Base-by-base conservation (phyloP, 2,888 invertebrate genomes). In the Byasa hedistus region DNA sequence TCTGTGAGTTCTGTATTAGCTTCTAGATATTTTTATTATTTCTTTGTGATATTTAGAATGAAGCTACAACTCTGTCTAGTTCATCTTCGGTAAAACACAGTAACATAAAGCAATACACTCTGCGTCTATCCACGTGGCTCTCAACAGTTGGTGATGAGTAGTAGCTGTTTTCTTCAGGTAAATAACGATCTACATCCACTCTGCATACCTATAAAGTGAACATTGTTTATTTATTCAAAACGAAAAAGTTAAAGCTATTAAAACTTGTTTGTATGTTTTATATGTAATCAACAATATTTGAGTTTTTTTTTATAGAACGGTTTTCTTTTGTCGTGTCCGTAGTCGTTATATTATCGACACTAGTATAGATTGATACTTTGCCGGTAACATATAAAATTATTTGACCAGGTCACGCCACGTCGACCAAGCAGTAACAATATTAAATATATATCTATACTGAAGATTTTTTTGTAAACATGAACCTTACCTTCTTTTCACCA, bases 21-120 rank as follows among this genome's bases (percentile, higher is more conserved):
- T 12, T n/a, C 19, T 39, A 39, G 3, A 12, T 39, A 39, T 39
- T 39, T 48, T 48, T 19, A 3, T n/a, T n/a, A 19, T n/a, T 48
- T 3, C n/a, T 2, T n/a, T n/a, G 19, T 48, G n/a, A 19, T 17
- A n/a, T 23, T 68, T 67, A 75, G 75, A 90, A 90, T 0, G 88
- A 86, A 44, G 84, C 79, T 1, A 84, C 83, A 21, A 86, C 83
- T 70, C 87, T 81, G 56, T 90, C 89, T 0, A 91, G 75, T 72
- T 91, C 91, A 23, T 89, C 89, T 70, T 87, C 87, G 0, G 87
- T 89, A 66, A 90, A 91, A 66, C 91, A 91, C 1, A 91, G 72
- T 3, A 91, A 71, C 83, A 91, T 83, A 54, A 89, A 76, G 69
- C 91, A 91, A 73, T 82, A 91, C 0, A 91, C 85, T 48, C 90